These are phyloP conservation scores for Neuroterus valhalla DNA, from an alignment of 1,140 invertebrate species.

Conservation along the genomic window DNA sequence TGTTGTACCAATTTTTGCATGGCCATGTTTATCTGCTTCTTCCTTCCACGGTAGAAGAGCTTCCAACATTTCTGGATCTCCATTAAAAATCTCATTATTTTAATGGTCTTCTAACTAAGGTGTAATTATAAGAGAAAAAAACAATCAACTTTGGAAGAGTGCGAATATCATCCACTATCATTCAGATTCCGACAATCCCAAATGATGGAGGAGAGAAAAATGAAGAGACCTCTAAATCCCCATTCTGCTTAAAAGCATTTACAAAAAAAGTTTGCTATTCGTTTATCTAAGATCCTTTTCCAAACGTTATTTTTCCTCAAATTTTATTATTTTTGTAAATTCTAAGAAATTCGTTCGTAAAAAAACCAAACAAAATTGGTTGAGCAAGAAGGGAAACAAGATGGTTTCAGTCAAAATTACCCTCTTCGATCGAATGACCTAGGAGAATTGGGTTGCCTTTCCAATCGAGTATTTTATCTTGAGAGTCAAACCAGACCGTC, in stretches of 20 bases:
- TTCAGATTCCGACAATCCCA: too few relatives aligned
- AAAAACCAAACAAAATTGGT: neutral
- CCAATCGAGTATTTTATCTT: conserved; percentile 82
- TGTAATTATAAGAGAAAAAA: conserved; percentile 9
- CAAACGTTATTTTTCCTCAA: too few relatives aligned
- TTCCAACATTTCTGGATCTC: conserved; percentile 75
- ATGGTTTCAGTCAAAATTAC: neutral
- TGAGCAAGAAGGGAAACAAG: neutral
- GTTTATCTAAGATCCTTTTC: too few relatives aligned
- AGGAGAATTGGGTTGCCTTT: conserved; percentile 86
- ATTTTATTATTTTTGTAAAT: too few relatives aligned
- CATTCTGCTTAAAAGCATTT: too few relatives aligned
- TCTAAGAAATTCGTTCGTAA: neutral
- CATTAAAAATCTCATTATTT: conserved; percentile 15
- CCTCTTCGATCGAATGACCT: conserved; percentile 59
- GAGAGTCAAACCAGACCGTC: conserved; percentile 82
- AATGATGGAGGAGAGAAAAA: too few relatives aligned
- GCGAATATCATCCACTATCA: too few relatives aligned
- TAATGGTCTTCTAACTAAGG: neutral
- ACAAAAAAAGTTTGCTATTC: too few relatives aligned
- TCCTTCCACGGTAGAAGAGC: conserved; percentile 78
- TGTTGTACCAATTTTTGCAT: conserved; percentile 76
- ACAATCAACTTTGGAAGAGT: too few relatives aligned
- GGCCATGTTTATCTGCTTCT: conserved; percentile 77
- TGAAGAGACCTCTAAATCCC: too few relatives aligned